Percentiles rank a stretch among this genome's conserved stretches.
phyloP scores from a whole-genome alignment of 2,888 invertebrate genomes.

The Diplolepis rosae region DNA sequence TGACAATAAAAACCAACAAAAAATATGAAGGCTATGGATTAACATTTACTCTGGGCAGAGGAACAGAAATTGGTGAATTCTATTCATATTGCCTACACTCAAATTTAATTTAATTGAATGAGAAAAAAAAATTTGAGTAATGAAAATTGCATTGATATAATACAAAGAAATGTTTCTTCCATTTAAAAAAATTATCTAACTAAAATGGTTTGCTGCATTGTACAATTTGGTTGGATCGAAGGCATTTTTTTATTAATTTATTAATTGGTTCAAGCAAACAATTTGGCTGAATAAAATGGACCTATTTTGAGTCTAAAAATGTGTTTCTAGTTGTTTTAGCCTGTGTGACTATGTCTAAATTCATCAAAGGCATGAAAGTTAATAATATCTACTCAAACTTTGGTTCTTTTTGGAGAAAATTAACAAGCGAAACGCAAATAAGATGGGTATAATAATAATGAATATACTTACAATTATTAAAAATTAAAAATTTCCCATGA shows the following conservation, averaged over 20 bases:
- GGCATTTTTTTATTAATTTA: too few species aligned
- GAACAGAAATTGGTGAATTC: slow-evolving; percentile 84
- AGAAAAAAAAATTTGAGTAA: too few species aligned
- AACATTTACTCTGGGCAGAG: slow-evolving; percentile 91
- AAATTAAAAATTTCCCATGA: neutral
- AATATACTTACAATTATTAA: neutral
- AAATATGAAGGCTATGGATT: slow-evolving; percentile 85
- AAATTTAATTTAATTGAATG: too few species aligned
- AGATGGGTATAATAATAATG: slow-evolving; percentile 85
- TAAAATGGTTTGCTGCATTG: too few species aligned
- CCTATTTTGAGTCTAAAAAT: too few species aligned
- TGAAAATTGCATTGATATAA: too few species aligned
- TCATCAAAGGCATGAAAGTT: slow-evolving; percentile 82
- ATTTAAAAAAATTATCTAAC: too few species aligned
- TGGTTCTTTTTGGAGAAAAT: slow-evolving; percentile 84
- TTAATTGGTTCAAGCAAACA: too few species aligned
- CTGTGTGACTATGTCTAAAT: slow-evolving; percentile 81
- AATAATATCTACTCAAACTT: slow-evolving; percentile 86
- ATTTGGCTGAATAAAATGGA: too few species aligned
- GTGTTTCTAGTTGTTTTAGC: slow-evolving; percentile 81
- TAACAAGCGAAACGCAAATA: slow-evolving; percentile 92
- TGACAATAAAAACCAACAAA: slow-evolving; percentile 82
- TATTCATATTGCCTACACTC: slow-evolving; percentile 1
- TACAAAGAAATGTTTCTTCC: too few species aligned
- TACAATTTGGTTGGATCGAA: too few species aligned